Conservation (phyloP, 92 coral and sea anemone species). For the Desmophyllum pertusum region DNA sequence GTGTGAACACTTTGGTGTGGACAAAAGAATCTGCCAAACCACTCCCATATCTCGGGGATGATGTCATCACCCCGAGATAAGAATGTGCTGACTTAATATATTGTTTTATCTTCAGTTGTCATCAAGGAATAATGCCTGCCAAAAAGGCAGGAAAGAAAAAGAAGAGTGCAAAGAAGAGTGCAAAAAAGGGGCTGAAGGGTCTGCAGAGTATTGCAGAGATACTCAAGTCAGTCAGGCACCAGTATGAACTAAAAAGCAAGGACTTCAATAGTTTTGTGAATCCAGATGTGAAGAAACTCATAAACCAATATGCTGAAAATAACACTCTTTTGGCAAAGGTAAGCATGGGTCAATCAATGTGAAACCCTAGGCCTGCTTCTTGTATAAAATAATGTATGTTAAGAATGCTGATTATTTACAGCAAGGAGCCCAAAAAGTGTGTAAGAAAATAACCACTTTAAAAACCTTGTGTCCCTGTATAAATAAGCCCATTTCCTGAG, state of each 20-base stretch:
- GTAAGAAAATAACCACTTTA: no score
- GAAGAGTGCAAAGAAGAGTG: conserved; percentile 71
- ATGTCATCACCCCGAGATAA: no score
- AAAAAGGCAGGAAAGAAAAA: conserved; percentile 78
- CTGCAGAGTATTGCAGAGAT: conserved; percentile 87
- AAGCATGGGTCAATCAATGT: neutral
- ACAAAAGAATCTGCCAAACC: no score
- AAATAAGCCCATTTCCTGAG: no score
- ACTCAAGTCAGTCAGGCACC: conserved; percentile 81
- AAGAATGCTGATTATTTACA: no score
- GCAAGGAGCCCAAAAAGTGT: no score
- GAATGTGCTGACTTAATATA: no score
- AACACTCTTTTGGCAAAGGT: conserved; percentile 88
- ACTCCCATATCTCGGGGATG: no score
- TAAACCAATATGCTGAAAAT: conserved; percentile 86
- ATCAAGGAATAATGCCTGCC: conserved; percentile 74
- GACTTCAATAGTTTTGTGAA: conserved; percentile 84
- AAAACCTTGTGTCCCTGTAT: no score
- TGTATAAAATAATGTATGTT: neutral
- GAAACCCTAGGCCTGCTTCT: no score
- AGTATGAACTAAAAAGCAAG: conserved; percentile 88
- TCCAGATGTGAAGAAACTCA: conserved; percentile 85
- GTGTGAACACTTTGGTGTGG: no score
- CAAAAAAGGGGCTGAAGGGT: conserved; percentile 89
- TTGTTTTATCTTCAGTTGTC: neutral